Base-by-base conservation (phyloP, 1,140 invertebrate species). In the Drosophila watanabei region DNA sequence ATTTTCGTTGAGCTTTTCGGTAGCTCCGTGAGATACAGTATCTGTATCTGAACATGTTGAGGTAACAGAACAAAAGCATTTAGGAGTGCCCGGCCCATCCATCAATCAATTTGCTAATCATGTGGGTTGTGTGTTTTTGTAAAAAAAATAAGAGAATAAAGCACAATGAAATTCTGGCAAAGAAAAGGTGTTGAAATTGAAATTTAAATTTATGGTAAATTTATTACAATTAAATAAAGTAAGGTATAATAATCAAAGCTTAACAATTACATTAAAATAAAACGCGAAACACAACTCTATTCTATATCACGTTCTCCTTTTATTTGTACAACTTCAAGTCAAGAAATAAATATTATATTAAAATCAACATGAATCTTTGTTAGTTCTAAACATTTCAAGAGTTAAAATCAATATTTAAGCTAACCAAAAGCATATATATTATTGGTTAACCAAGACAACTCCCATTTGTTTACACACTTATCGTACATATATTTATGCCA, bases 31-130 rank as follows among this genome's bases (percentile, higher is more conserved):
- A 73, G 54, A 71, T 72, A 76, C 57, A 75, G 59, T 80, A 62
- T 75, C 45, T 62, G 30, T 28, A 35, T 66, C 63, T 45, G 43
- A 28, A 28, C 54, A 62, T 52, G 52, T 66, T 75, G 24, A 60
- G 24, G 48, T 56, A 76, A 77, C 39, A 82, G 71, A 80, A 80
- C 61, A 80, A 68, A 71, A 64, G 52, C 61, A 84, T 69, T 76
- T 73, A 71, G 79, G 86, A 85, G 86, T 90, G 85, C 63, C 81
- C 35, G 33, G 14, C 54, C 66, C 75, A 51, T 51, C 72, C 81
- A 89, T 89, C 85, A 89, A 89, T 90, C 85, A 89, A 89, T 69
- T 75, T 90, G 70, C 51, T 73, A 76, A 85, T 85, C 81, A 89
- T 90, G 81, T 85, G 75, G 81, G 80, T 56, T 78, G 64, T 49